Evolutionary conservation across 53 echinoderm and acorn worm species (phyloP).

Genomic region (Astropecten irregularis): DNA sequence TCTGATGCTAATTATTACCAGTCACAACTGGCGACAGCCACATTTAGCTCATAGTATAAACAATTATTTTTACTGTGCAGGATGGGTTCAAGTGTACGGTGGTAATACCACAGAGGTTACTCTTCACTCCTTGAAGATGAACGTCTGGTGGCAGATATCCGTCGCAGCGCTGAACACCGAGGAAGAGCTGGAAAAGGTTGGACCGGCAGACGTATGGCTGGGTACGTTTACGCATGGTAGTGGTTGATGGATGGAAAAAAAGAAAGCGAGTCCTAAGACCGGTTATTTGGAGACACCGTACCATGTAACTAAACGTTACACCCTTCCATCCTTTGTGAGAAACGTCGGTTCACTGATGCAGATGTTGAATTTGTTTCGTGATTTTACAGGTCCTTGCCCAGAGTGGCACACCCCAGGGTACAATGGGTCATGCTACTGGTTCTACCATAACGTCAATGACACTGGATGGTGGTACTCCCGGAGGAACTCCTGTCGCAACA

Average conservation of each 20-base stretch:
- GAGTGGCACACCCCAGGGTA: slow-evolving; percentile 37
- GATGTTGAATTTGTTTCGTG: too few species aligned
- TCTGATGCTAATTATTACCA: too few species aligned
- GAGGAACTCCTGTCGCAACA: neutral
- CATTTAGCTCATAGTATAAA: too few species aligned
- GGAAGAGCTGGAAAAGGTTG: slow-evolving; percentile 52
- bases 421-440: slow-evolving; percentile 68
- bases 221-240: slow-evolving; percentile 27
- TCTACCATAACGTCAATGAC: neutral
- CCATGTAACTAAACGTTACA: too few species aligned
- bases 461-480: neutral
- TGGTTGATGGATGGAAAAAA: too few species aligned
- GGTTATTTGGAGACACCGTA: too few species aligned
- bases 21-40: too few species aligned
- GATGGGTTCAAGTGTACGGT: slow-evolving; percentile 30
- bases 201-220: slow-evolving; percentile 51
- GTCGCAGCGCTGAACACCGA: slow-evolving; percentile 64
- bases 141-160: slow-evolving; percentile 55
- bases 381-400: slow-evolving; percentile 55
- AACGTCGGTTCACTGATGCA: too few species aligned
- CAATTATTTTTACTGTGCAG: neutral
- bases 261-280: too few species aligned
- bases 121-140: slow-evolving; percentile 5
- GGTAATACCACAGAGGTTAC: slow-evolving; percentile 47
- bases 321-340: too few species aligned